phyloP scores from a whole-genome alignment of 2,113 vertebrate genomes.

The Myodes glareolus region DNA sequence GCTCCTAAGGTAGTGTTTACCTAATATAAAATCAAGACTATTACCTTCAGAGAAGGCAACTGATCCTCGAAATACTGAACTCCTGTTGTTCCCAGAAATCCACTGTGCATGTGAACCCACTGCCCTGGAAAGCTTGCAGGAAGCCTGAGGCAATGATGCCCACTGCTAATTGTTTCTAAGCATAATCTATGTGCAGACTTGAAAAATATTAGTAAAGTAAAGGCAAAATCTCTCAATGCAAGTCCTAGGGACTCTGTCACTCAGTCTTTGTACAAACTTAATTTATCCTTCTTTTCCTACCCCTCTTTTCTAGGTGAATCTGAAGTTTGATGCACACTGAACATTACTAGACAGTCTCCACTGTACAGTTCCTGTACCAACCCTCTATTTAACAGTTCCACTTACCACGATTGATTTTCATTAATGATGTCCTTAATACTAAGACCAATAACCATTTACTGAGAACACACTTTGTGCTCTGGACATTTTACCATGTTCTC shows the following conservation, averaged over 20 bases:
- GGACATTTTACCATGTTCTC: not conserved
- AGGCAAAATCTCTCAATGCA: not conserved
- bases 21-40: constrained; percentile 5
- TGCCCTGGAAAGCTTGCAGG: not conserved
- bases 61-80: not conserved
- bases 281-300: not conserved
- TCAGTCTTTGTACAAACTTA: not conserved
- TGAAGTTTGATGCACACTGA: not conserved
- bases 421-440: not conserved
- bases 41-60: not conserved
- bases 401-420: not conserved
- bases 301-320: not conserved
- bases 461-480: not conserved
- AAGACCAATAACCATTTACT: not conserved
- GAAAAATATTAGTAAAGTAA: not conserved
- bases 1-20: not conserved
- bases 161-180: not conserved
- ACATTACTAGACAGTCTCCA: not conserved
- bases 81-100: not conserved
- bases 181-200: not conserved
- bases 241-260: not conserved
- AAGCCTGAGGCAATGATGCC: not conserved
- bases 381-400: accelerated
- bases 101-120: not conserved
- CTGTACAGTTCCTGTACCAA: not conserved